Evolutionary conservation across 2,797 vertebrate genomes (phyloP).

Genomic region (Chaetodon trifasciatus): DNA sequence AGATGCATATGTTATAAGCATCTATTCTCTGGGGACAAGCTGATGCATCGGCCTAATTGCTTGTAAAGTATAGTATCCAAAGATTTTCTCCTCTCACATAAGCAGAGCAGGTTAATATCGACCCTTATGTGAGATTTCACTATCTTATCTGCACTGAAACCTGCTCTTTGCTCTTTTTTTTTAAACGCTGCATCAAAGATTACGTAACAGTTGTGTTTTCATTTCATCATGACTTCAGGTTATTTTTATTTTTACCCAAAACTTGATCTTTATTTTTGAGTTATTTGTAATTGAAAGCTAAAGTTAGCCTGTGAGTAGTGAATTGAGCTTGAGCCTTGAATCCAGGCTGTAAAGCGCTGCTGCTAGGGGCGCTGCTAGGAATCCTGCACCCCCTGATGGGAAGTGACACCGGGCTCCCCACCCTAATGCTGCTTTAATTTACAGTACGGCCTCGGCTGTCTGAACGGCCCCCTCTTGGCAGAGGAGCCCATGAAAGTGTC

Average conservation of each 20-base stretch:
- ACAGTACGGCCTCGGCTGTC: constrained; percentile 61
- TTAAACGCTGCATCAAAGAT: constrained; percentile 9
- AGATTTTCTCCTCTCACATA: constrained; percentile 17
- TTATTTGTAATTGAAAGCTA: constrained; percentile 27
- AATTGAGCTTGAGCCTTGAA: constrained; percentile 48
- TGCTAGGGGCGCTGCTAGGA: constrained; percentile 69
- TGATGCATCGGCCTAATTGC: constrained; percentile 51
- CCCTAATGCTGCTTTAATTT: constrained; percentile 68
- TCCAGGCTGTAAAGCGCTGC: constrained; percentile 51
- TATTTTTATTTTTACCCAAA: constrained; percentile 34
- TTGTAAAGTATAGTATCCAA: constrained; percentile 20
- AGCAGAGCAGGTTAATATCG: constrained; percentile 43
- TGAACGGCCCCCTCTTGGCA: constrained; percentile 33
- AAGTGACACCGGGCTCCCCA: constrained; percentile 61
- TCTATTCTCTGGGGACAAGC: constrained; percentile 54
- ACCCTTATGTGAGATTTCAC: constrained; percentile 23
- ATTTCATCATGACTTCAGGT: constrained; percentile 11
- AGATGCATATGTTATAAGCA: constrained; percentile 53
- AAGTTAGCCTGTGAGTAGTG: constrained; percentile 29
- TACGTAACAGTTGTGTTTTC: constrained; percentile 19
- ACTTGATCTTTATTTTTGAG: constrained; percentile 13
- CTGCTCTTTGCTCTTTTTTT: constrained; percentile 27
- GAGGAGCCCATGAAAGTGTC: constrained; percentile 15
- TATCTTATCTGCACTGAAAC: constrained; percentile 24
- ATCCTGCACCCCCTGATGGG: constrained; percentile 72